These are phyloP conservation scores for Poecilus cupreus DNA, from an alignment of 2,888 invertebrate species.

Conservation along the genomic window DNA sequence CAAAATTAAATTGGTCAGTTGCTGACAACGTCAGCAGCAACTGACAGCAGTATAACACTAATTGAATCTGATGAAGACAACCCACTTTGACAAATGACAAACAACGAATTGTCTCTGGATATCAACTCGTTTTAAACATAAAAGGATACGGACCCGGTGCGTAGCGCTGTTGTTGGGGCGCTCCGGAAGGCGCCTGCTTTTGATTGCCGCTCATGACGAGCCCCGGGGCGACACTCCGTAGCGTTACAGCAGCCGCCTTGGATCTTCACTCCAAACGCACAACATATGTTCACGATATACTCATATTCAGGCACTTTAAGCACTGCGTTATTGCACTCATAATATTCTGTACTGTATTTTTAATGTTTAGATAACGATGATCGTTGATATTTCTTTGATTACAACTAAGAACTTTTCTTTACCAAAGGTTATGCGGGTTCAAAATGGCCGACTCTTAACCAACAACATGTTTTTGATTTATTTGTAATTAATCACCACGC, in stretches of 20 bases:
- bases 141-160: conserved; percentile 78
- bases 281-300: conserved; percentile 71
- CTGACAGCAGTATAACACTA: conserved; percentile 41
- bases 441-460: conserved; percentile 73
- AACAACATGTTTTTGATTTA: conserved; percentile 70
- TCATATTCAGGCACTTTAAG: conserved; percentile 68
- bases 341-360: conserved; percentile 62
- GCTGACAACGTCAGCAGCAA: conserved; percentile 57
- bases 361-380: conserved; percentile 64
- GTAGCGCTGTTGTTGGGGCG: conserved; percentile 76
- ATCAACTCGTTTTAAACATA: conserved; percentile 65
- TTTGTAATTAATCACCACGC: conserved; percentile 62
- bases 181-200: conserved; percentile 79
- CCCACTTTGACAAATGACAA: conserved; percentile 65
- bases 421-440: conserved; percentile 73
- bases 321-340: conserved; percentile 66
- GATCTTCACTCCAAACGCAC: conserved; percentile 67
- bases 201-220: conserved; percentile 80
- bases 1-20: conserved; percentile 54
- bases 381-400: conserved; percentile 66
- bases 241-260: conserved; percentile 78
- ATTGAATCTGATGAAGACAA: conserved; percentile 59
- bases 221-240: conserved; percentile 78
- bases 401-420: conserved; percentile 68
- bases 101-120: conserved; percentile 31